Base-by-base conservation (phyloP, 1,140 invertebrate species). In the Aleiodes sp. region DNA sequence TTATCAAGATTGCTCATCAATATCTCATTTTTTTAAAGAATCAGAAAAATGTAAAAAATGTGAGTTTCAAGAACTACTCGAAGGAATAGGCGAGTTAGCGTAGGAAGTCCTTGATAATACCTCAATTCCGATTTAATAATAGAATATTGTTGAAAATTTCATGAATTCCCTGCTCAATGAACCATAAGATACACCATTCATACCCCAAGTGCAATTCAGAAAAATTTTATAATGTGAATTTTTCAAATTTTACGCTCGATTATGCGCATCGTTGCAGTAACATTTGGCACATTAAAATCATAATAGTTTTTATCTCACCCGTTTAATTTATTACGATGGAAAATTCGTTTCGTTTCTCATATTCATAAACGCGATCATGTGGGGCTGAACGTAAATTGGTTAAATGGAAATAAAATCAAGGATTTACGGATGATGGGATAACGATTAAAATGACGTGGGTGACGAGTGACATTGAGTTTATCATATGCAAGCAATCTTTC, bases 221-320 rank as follows among this genome's bases (percentile, higher is more conserved):
- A n/a, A 59, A 29, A 59, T 28, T 59, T 29, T 26, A 31, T 77
- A 80, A 80, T 80, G 76, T 77, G 81, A 73, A 78, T 76, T 80
- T 82, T 82, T 79, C 73, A 80, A 82, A 82, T 82, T 82, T 82
- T 76, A 82, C 81, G 81, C 78, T 80, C 80, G 79, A 82, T 82
- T 82, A 80, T 80, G 66, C 74, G 66, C 24, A 59, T 60, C 14
- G 12, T 2, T 37, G 61, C 57, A 52, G 46, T 41, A 75, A 75
- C 81, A 83, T 82, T 83, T 82, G 81, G 79, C 71, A 19, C 75
- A 75, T 77, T 77, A 75, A 76, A 78, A 75, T 67, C 64, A 74
- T 74, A 74, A 74, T 72, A 64, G 57, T 37, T 61, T 37, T 74
- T 72, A 73, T 73, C 61, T 41, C 46, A 63, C 41, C 12, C 12